A percentile compares a stretch with the other conserved stretches of the same genome.
These are phyloP conservation scores for Celastrina argiolus DNA, from an alignment of 2,888 invertebrate genomes.

Conservation along the genomic window DNA sequence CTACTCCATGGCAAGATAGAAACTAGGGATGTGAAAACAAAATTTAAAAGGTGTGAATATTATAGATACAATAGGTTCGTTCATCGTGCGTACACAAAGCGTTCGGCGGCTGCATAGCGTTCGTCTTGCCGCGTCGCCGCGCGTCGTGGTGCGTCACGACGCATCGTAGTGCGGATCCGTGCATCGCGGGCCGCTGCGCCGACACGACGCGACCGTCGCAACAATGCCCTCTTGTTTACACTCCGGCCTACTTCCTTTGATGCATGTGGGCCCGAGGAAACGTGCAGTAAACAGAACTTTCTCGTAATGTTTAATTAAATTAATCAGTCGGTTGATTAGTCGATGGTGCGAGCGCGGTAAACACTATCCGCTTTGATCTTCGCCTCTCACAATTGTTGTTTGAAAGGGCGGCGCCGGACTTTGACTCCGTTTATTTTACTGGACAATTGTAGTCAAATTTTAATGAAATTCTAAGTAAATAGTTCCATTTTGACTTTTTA, in stretches of 20 bases:
- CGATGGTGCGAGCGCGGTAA: constrained; percentile 73
- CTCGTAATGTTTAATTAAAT: constrained; percentile 79
- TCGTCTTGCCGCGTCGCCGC: not conserved
- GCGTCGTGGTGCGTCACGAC: not conserved
- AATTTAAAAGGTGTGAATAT: constrained; percentile 2
- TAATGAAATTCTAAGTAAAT: constrained; percentile 23
- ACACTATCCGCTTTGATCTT: constrained; percentile 73
- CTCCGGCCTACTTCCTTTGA: constrained; percentile 71
- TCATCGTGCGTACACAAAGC: not conserved
- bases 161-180: not conserved
- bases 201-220: constrained; percentile 44
- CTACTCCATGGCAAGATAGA: not conserved
- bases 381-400: constrained; percentile 58
- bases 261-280: constrained; percentile 76
- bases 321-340: constrained; percentile 77
- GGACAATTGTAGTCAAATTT: constrained; percentile 30
- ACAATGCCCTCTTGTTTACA: constrained; percentile 67
- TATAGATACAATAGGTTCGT: not conserved
- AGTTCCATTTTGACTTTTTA: not conserved
- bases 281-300: constrained; percentile 76
- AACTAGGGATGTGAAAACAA: not conserved
- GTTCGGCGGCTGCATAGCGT: not conserved
- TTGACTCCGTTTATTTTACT: constrained; percentile 29
- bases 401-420: constrained; percentile 34
- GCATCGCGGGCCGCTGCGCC: constrained; percentile 35